phyloP scores from a whole-genome alignment of 2,797 vertebrate genomes.

The Leontopithecus rosalia region DNA sequence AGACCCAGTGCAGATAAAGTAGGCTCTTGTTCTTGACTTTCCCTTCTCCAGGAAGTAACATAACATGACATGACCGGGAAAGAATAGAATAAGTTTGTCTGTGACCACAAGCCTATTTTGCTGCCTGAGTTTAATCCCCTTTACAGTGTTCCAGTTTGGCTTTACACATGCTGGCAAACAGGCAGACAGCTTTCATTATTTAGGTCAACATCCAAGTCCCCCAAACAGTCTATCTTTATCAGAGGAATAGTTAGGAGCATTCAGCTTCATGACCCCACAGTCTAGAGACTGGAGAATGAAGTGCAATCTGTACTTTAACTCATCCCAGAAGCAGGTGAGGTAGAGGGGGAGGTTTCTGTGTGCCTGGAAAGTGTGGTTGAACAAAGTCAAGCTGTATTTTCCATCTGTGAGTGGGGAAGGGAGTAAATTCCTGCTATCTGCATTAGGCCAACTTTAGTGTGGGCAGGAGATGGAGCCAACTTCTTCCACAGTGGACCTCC shows the following conservation, averaged over 20 bases:
- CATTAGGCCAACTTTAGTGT: fast-evolving
- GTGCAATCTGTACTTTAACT: background rate
- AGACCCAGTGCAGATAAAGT: background rate
- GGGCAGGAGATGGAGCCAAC: background rate
- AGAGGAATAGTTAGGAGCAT: background rate
- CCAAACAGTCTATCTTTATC: background rate
- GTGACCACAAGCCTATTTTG: background rate
- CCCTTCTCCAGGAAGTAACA: background rate
- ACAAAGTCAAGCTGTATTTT: background rate
- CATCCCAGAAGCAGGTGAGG: background rate
- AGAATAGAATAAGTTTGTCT: background rate
- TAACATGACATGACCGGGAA: background rate
- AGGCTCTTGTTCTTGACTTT: background rate
- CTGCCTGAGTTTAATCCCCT: background rate
- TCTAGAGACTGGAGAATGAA: background rate
- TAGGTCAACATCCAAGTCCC: background rate
- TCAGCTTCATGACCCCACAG: background rate
- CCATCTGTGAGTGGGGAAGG: background rate
- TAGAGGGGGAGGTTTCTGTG: background rate
- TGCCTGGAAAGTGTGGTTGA: background rate
- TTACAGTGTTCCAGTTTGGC: background rate
- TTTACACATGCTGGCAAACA: background rate
- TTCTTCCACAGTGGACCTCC: background rate
- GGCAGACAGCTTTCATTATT: background rate
- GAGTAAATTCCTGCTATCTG: too few species aligned